Percentiles rank a stretch among this genome's conserved stretches.
These are phyloP conservation scores for Cynodonichthys magdalenae DNA, from an alignment of 2,797 vertebrate species.

Conservation along the genomic window DNA sequence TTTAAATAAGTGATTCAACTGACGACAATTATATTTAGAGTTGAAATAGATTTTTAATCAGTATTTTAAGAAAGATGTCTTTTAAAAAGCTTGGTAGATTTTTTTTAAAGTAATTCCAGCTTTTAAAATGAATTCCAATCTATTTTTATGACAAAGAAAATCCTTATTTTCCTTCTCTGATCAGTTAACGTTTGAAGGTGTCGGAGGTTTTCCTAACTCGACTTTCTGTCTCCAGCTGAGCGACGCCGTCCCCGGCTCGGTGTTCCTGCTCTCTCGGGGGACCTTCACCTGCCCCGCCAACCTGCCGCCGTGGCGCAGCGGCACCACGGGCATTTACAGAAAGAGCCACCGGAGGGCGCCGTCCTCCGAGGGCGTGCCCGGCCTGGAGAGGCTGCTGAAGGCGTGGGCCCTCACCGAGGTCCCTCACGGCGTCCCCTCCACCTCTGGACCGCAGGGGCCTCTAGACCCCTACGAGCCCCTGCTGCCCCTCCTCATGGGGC, in stretches of 20 bases:
- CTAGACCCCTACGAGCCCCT: constrained; percentile 79
- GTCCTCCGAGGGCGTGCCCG: constrained; percentile 83
- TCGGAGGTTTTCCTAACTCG: neutral
- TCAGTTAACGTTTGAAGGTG: too few species aligned
- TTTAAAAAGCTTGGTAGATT: too few species aligned
- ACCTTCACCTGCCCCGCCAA: constrained; percentile 82
- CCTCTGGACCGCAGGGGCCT: constrained; percentile 58
- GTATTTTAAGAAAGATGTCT: too few species aligned
- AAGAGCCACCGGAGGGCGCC: constrained; percentile 82
- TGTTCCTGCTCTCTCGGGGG: constrained; percentile 87
- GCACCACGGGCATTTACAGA: constrained; percentile 77
- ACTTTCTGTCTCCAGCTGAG: constrained; percentile 57
- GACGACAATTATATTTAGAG: neutral
- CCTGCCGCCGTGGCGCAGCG: constrained; percentile 87
- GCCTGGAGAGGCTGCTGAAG: constrained; percentile 81
- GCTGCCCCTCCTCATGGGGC: constrained; percentile 85
- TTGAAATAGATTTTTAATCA: neutral
- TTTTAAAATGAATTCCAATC: too few species aligned
- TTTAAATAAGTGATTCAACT: neutral
- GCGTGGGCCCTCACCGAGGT: constrained; percentile 61
- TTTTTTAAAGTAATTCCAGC: too few species aligned
- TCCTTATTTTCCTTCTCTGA: too few species aligned
- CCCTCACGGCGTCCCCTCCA: constrained; percentile 37
- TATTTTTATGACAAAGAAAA: too few species aligned
- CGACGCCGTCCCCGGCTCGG: constrained; percentile 62